Evolutionary conservation across 1,140 invertebrate genomes (phyloP).

Genomic region (Trichogramma pretiosum): DNA sequence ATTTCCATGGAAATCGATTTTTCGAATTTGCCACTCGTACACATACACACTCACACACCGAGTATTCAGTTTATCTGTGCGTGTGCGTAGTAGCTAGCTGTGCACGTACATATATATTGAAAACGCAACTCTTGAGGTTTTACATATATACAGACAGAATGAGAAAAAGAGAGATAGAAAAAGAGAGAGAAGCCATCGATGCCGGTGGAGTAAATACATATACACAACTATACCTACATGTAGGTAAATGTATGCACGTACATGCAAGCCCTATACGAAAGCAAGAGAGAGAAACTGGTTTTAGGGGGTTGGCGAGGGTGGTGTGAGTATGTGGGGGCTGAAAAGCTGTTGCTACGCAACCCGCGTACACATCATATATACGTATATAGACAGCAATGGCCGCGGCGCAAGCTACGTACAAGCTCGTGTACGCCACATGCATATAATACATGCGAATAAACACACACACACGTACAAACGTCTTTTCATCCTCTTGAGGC

Average conservation of each 20-base stretch:
- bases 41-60: too few species aligned
- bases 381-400: constrained; percentile 41
- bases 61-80: too few species aligned
- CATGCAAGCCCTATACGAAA: constrained; percentile 8
- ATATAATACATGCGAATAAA: too few species aligned
- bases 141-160: too few species aligned
- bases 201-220: too few species aligned
- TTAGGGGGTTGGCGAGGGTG: constrained; percentile 39
- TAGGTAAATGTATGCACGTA: too few species aligned
- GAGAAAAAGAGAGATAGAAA: too few species aligned
- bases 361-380: constrained; percentile 23
- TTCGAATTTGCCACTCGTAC: constrained; percentile 6
- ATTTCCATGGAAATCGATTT: constrained; percentile 14
- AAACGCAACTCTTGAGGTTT: too few species aligned
- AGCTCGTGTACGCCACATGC: too few species aligned
- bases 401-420: constrained; percentile 44
- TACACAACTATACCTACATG: background rate
- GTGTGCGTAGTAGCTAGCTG: too few species aligned
- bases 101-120: too few species aligned
- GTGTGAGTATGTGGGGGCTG: constrained; percentile 44
- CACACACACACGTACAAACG: constrained; percentile 16
- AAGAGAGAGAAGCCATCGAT: constrained; percentile 34
- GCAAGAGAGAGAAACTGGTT: too few species aligned
- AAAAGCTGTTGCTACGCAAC: constrained; percentile 44
- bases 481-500: constrained; percentile 10